These are phyloP conservation scores for Agrotis exclamationis DNA, from an alignment of 2,888 invertebrate genomes.

Conservation along the genomic window DNA sequence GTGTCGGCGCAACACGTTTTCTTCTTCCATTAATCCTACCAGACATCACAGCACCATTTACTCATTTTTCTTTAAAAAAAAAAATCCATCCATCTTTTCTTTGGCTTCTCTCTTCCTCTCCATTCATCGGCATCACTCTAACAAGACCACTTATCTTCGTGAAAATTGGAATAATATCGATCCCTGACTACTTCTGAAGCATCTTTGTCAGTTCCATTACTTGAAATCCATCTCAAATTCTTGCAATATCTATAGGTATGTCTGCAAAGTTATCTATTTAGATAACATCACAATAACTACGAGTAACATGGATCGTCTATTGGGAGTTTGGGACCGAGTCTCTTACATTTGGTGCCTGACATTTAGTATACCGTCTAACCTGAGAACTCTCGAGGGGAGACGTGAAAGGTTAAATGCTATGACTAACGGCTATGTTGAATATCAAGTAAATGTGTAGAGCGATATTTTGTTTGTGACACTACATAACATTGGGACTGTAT, in stretches of 20 bases:
- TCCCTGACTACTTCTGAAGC: no score
- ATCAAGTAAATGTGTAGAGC: constrained; percentile 27
- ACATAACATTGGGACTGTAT: background rate
- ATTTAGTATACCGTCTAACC: constrained; percentile 43
- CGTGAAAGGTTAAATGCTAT: constrained; percentile 60
- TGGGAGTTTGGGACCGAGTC: constrained; percentile 38
- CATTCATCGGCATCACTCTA: no score
- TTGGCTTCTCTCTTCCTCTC: no score
- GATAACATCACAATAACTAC: constrained; percentile 29
- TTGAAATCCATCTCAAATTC: constrained; percentile 2
- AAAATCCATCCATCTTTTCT: no score
- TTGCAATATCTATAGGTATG: no score
- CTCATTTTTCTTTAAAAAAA: no score
- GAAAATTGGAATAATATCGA: no score
- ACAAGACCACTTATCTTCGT: no score
- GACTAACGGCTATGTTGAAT: constrained; percentile 48
- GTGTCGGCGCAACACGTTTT: no score
- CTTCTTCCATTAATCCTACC: no score
- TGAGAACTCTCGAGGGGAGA: constrained; percentile 37
- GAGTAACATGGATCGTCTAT: constrained; percentile 21
- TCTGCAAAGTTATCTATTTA: constrained; percentile 1
- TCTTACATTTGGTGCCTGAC: constrained; percentile 46
- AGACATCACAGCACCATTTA: no score
- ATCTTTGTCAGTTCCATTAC: no score
- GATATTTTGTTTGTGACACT: background rate